These are phyloP conservation scores for Gorsachius magnificus DNA, from an alignment of 2,797 vertebrate species.

Conservation along the genomic window DNA sequence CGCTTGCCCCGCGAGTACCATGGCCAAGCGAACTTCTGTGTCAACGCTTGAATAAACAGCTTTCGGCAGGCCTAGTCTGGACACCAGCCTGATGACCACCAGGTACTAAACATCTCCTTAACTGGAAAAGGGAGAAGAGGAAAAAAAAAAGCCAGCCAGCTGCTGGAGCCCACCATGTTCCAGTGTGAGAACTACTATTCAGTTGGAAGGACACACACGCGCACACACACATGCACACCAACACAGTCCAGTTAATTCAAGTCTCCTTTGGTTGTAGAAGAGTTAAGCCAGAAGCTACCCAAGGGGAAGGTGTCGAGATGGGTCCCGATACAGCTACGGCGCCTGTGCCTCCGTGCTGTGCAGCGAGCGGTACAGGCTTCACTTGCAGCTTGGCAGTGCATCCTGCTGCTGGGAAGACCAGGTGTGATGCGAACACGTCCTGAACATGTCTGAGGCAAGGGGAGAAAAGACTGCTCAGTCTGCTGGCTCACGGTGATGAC, in stretches of 20 bases:
- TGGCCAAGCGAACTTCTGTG: neutral
- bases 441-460: neutral
- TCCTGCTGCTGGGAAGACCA: neutral
- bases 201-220: neutral
- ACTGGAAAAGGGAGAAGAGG: slow-evolving; percentile 4
- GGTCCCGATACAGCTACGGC: neutral
- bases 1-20: neutral
- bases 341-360: neutral
- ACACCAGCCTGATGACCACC: neutral
- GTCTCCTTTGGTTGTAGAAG: slow-evolving; percentile 60
- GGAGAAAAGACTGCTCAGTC: neutral
- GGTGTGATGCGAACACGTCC: neutral
- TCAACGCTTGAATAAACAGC: neutral
- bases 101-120: neutral
- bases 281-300: slow-evolving; percentile 41
- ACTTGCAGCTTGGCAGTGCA: neutral
- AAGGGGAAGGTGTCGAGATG: neutral
- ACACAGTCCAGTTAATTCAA: slow-evolving; percentile 63
- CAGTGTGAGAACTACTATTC: slow-evolving; percentile 72
- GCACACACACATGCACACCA: neutral
- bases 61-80: neutral
- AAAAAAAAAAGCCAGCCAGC: slow-evolving; percentile 20
- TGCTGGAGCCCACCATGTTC: slow-evolving; percentile 50
- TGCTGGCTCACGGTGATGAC: neutral
- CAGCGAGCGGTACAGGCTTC: neutral